Evolutionary conservation across 2,797 vertebrate species (phyloP).

Genomic region (Crocodylus rhombifer): DNA sequence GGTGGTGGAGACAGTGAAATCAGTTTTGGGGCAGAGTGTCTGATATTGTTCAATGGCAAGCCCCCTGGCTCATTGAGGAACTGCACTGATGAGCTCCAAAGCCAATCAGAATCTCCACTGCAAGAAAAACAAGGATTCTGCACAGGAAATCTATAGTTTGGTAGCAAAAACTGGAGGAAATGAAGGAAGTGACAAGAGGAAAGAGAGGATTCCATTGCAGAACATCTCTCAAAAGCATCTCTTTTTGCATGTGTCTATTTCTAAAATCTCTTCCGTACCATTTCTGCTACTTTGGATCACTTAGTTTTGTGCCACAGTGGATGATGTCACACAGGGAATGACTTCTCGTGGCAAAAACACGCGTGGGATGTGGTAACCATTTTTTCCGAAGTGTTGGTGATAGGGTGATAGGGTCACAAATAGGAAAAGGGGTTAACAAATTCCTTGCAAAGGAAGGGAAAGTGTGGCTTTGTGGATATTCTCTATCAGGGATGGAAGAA

Average conservation of each 20-base stretch:
- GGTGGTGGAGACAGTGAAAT: not conserved
- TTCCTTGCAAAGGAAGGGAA: not conserved
- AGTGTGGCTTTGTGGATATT: not conserved
- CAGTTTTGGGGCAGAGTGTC: not conserved
- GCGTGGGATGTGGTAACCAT: not conserved
- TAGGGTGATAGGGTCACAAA: not conserved
- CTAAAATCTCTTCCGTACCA: not conserved
- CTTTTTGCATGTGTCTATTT: not conserved
- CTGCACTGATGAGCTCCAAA: not conserved
- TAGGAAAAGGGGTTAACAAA: not conserved
- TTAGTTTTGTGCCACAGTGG: rapidly evolving
- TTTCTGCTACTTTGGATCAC: not conserved
- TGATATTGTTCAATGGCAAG: not conserved
- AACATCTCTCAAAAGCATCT: not conserved
- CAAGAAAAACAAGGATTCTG: rapidly evolving
- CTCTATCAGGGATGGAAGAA: not conserved
- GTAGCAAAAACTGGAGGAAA: rapidly evolving
- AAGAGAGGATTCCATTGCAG: no score
- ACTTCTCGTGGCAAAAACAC: rapidly evolving
- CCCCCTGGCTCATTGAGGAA: not conserved
- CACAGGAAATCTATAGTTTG: not conserved
- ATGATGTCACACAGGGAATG: not conserved
- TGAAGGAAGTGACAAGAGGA: rapidly evolving
- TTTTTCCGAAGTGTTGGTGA: not conserved
- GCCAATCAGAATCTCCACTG: not conserved